Conservation (phyloP, 2,113 vertebrate species). For the Oryzias celebensis region DNA sequence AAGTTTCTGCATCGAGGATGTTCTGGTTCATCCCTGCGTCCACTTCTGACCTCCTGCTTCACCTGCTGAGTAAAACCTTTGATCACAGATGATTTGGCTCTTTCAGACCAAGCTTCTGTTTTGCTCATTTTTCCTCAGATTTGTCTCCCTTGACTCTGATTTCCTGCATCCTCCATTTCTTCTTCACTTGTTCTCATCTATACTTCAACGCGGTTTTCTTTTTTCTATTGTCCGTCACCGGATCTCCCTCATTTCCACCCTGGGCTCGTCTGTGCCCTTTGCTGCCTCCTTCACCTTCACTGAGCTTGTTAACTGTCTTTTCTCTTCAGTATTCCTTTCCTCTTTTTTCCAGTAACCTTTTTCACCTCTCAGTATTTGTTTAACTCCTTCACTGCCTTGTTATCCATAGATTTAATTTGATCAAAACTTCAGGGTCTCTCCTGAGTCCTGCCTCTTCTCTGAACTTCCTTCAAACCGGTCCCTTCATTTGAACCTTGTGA, state of each 20-base stretch:
- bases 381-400: neutral
- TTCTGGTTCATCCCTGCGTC: constrained; percentile 18
- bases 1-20: neutral
- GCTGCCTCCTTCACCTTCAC: neutral
- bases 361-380: constrained; percentile 25
- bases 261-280: neutral
- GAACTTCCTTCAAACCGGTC: neutral
- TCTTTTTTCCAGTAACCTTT: constrained; percentile 5
- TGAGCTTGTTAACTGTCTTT: constrained; percentile 29
- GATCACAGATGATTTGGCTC: neutral
- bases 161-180: neutral
- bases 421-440: neutral
- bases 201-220: too few relatives aligned
- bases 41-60: neutral
- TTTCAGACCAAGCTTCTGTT: neutral
- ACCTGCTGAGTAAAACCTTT: constrained; percentile 31
- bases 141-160: neutral
- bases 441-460: neutral
- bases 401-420: constrained; percentile 1
- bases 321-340: constrained; percentile 20
- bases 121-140: neutral
- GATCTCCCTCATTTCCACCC: constrained; percentile 9
- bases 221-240: neutral
- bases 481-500: neutral
- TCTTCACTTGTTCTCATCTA: too few relatives aligned